Evolutionary conservation across 2,888 invertebrate genomes (phyloP).

Genomic region (Fragum sueziense): DNA sequence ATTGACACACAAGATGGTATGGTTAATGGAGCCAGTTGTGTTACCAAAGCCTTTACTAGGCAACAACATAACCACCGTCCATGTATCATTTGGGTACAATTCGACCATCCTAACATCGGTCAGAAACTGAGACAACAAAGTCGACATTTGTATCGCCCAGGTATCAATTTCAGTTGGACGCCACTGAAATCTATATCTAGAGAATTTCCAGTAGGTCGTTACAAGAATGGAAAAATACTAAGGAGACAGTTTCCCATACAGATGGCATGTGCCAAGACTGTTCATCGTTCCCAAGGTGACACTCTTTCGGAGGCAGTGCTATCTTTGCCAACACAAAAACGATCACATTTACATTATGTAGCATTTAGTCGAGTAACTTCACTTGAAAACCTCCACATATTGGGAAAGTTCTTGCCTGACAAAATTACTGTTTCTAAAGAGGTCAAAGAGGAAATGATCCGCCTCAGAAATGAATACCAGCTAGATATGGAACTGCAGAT

Average conservation of each 20-base stretch:
- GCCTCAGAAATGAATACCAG: too few relatives aligned
- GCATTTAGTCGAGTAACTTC: slow-evolving; percentile 48
- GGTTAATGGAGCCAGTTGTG: slow-evolving; percentile 37
- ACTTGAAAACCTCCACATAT: slow-evolving; percentile 36
- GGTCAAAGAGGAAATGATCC: slow-evolving; percentile 34
- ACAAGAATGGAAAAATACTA: slow-evolving; percentile 26
- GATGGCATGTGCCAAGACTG: slow-evolving; percentile 48
- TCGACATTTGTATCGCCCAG: slow-evolving; percentile 17
- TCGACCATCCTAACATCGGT: slow-evolving; percentile 4
- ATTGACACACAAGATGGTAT: slow-evolving; percentile 47
- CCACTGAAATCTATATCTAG: slow-evolving; percentile 33
- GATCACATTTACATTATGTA: slow-evolving; percentile 60
- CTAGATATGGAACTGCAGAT: too few relatives aligned
- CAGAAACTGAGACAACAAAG: neutral
- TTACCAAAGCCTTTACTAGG: neutral
- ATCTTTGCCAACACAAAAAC: slow-evolving; percentile 39
- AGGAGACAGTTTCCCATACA: slow-evolving; percentile 50
- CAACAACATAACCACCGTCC: neutral
- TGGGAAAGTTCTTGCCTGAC: slow-evolving; percentile 21
- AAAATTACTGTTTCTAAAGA: slow-evolving; percentile 26
- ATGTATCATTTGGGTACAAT: slow-evolving; percentile 3
- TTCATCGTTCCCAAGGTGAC: slow-evolving; percentile 54
- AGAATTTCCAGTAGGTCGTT: slow-evolving; percentile 42
- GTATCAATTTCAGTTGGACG: slow-evolving; percentile 10
- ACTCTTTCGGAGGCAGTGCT: slow-evolving; percentile 50